Percentiles rank a stretch among this genome's conserved stretches.
Conservation (phyloP, 1,140 invertebrate species). For the Radopholus similis region DNA sequence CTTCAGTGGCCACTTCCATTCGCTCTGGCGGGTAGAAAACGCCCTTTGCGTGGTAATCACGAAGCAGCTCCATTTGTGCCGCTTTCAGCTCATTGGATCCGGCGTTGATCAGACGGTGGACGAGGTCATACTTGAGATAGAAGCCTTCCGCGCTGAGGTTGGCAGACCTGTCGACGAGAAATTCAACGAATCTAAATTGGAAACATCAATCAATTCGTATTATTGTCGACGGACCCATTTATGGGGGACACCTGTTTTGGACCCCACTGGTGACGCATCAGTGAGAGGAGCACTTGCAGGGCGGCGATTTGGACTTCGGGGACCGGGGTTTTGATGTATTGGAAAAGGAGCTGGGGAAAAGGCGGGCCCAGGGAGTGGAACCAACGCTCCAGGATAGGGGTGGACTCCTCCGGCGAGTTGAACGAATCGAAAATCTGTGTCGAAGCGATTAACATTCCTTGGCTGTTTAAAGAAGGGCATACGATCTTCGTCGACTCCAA, state of each 20-base stretch:
- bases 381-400: conserved; percentile 2
- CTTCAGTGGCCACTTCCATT: conserved; percentile 1
- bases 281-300: conserved; percentile 1
- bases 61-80: conserved; percentile 5
- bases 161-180: conserved; percentile 1
- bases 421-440: conserved; percentile 4
- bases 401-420: not conserved
- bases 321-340: conserved; percentile 1
- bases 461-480: too few relatives aligned
- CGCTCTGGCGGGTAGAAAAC: not conserved
- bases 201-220: not conserved
- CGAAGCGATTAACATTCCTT: too few relatives aligned
- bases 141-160: conserved; percentile 1
- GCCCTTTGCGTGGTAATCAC: not conserved
- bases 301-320: conserved; percentile 7
- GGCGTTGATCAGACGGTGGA: conserved; percentile 5
- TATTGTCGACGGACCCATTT: not conserved
- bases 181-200: conserved; percentile 4
- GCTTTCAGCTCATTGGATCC: not conserved
- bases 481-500: conserved; percentile 2
- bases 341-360: not conserved
- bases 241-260: not conserved
- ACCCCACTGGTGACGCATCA: conserved; percentile 9
- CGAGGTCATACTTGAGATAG: conserved; percentile 5
- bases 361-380: conserved; percentile 4